phyloP scores from a whole-genome alignment of 1,140 invertebrate genomes.

The Macrocentrus cingulum region DNA sequence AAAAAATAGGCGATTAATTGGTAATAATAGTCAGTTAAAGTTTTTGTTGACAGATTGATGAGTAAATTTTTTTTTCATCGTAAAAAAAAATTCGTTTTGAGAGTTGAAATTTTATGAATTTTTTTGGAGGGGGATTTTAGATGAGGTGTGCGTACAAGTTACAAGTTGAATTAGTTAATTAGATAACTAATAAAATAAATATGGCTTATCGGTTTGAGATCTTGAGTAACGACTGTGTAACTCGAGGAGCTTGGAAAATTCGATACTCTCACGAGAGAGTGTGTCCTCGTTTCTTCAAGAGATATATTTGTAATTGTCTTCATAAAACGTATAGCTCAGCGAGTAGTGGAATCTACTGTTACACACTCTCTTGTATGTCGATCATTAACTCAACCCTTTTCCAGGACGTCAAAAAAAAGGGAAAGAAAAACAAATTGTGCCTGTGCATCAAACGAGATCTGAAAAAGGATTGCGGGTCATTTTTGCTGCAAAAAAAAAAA shows the following conservation, averaged over 20 bases:
- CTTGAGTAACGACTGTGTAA: not conserved
- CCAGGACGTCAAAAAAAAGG: no score
- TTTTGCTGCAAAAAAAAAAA: no score
- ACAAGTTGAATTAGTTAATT: slow-evolving; percentile 20
- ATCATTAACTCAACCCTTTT: not conserved
- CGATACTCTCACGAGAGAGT: not conserved
- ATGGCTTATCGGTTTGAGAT: slow-evolving; percentile 1
- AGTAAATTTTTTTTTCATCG: no score
- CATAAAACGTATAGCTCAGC: slow-evolving; percentile 15
- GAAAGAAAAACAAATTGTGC: no score
- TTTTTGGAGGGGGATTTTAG: not conserved
- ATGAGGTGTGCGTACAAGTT: not conserved
- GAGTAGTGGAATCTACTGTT: not conserved
- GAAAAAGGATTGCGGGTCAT: no score
- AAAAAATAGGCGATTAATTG: no score
- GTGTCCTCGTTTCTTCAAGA: slow-evolving; percentile 4
- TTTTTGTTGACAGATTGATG: no score
- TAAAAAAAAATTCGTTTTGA: no score
- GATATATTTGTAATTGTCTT: slow-evolving; percentile 2
- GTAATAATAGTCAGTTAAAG: no score
- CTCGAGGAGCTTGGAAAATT: not conserved
- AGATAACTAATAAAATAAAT: slow-evolving; percentile 10
- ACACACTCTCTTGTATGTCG: slow-evolving; percentile 10
- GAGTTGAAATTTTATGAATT: not conserved
- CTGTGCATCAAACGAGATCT: no score